Evolutionary conservation across 2,113 vertebrate genomes (phyloP), one percentile per base, ranked within the genome.

Genomic region (Chloroceryle aenea): DNA sequence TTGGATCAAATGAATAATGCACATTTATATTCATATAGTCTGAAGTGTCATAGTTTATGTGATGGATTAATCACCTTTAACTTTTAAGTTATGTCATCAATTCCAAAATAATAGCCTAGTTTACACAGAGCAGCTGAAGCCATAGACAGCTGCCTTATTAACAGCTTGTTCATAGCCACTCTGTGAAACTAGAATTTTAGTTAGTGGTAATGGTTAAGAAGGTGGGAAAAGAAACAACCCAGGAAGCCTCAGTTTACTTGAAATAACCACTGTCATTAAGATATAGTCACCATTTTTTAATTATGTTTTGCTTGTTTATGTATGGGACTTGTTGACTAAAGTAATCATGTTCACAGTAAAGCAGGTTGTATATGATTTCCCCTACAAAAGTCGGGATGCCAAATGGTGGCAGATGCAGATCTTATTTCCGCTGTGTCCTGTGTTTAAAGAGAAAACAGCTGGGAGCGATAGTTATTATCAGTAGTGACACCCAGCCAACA

Each of bases 31-130:
- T 85, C 62, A 16, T 42, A 52, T 42, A 52, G 63, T 62, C 58
- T 89, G 72, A 93, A 82, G 32, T 89, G 71, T 81, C 79, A 61
- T 77, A 52, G 32, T 89, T 94, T 80, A 50, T 74, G 30, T 90
- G 90, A 90, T 90, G 73, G 88, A 95, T 94, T 95, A 94, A 92
- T 96, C 87, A 94, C 43, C 19, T 6, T 89, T 90, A 93, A 76
- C 66, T 55, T 79, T 30, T 86, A 68, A 90, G 42, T 78, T 90
- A 63, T 90, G 75, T 92, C 79, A 93, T 81, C 30, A 8, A 52
- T 90, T 96, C 63, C 59, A 90, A 81, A 93, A 86, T 83, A 81
- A 84, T 88, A 45, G 63, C 66, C 80, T 86, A 42, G 55, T 93
- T 90, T 95, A 56, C 72, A 43, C 1, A 42, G 59, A 86, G 40